These are phyloP conservation scores for Ciconia stormi DNA, from an alignment of 2,113 vertebrate species.

Conservation along the genomic window DNA sequence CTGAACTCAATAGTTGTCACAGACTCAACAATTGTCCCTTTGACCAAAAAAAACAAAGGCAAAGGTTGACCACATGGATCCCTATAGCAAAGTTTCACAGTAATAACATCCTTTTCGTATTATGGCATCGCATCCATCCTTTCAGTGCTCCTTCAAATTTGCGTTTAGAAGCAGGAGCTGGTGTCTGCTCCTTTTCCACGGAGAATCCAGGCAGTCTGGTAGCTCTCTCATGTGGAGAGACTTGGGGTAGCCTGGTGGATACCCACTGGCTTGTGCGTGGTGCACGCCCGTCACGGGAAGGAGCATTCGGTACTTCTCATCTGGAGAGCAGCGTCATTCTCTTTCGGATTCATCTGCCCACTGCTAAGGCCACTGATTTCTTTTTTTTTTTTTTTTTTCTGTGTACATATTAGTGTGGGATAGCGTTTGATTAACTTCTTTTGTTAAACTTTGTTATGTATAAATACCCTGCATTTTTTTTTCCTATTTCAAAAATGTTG, in stretches of 20 bases:
- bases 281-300: fast-evolving
- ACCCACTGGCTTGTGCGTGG: neutral
- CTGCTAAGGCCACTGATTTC: neutral
- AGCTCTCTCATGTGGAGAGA: neutral
- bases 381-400: neutral
- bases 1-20: neutral
- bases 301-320: neutral
- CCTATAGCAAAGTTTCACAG: neutral
- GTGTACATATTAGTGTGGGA: neutral
- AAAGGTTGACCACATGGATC: neutral
- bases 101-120: neutral
- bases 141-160: neutral
- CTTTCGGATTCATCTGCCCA: neutral
- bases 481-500: neutral
- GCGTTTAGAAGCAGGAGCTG: neutral
- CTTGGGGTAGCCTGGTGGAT: neutral
- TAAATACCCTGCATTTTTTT: neutral
- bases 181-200: fast-evolving
- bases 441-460: neutral
- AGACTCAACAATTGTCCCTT: neutral
- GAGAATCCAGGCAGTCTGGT: neutral
- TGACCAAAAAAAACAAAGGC: neutral
- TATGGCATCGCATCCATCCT: neutral
- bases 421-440: neutral
- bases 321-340: neutral